Percentiles rank a stretch among this genome's conserved stretches.
Evolutionary conservation across 1,140 invertebrate species (phyloP).

Genomic region (Brachionus asplanchnoidis): DNA sequence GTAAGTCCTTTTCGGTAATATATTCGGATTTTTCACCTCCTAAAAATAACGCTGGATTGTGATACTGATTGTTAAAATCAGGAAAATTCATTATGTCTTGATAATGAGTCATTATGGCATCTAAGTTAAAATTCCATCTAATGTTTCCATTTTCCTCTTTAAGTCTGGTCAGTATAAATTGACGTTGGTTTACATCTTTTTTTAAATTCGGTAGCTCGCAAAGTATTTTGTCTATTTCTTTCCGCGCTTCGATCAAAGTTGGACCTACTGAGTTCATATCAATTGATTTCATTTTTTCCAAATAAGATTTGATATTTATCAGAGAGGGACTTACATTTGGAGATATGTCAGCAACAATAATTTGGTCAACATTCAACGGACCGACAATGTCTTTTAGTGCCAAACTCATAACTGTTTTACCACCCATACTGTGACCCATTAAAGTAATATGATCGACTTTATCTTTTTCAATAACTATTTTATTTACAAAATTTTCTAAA

Average conservation of each 20-base stretch:
- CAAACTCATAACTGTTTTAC: conserved; percentile 34
- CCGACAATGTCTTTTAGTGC: not conserved
- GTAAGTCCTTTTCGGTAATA: conserved; percentile 22
- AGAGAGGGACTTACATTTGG: conserved; percentile 22
- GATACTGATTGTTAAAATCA: conserved; percentile 9
- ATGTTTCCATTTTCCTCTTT: not conserved
- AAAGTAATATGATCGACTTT: conserved; percentile 5
- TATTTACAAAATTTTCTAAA: conserved; percentile 2
- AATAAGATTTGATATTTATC: conserved; percentile 4
- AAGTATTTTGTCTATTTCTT: conserved; percentile 9
- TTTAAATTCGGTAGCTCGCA: not conserved
- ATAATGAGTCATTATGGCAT: not conserved
- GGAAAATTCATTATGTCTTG: conserved; percentile 41
- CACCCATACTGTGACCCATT: conserved; percentile 42
- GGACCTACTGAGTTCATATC: not conserved
- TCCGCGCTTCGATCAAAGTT: not conserved
- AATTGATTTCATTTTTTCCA: conserved; percentile 28
- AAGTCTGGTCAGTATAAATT: conserved; percentile 16
- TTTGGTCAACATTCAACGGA: not conserved
- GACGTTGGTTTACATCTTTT: conserved; percentile 5
- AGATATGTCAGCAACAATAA: conserved; percentile 39
- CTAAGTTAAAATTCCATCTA: conserved; percentile 26
- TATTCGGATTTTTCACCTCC: conserved; percentile 26
- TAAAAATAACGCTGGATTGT: conserved; percentile 3
- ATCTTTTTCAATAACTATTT: conserved; percentile 16